Evolutionary conservation across 1,140 invertebrate genomes (phyloP).

Genomic region (Sipha flava): DNA sequence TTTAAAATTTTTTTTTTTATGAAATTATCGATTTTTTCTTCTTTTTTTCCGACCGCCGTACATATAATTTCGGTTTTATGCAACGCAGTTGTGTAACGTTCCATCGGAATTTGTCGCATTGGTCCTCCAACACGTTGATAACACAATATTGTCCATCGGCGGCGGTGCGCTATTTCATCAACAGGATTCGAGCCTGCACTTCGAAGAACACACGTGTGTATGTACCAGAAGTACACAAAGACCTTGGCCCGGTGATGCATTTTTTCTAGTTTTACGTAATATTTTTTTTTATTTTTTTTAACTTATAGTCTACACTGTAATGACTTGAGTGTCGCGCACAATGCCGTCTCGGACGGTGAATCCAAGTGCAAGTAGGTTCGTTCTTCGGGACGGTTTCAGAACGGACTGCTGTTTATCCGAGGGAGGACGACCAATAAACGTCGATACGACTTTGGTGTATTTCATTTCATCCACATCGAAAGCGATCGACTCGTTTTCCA

Average conservation of each 20-base stretch:
- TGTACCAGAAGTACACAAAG: not conserved
- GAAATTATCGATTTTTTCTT: not conserved
- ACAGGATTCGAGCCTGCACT: not conserved
- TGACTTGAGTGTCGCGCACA: too few species aligned
- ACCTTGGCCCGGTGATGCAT: constrained; percentile 1
- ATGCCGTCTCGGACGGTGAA: too few species aligned
- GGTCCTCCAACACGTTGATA: not conserved
- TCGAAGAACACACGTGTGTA: too few species aligned
- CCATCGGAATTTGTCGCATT: not conserved
- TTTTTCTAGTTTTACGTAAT: not conserved
- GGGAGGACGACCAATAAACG: too few species aligned
- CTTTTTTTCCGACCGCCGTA: not conserved
- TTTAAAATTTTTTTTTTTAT: not conserved
- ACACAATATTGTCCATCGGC: too few species aligned
- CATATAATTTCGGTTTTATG: not conserved
- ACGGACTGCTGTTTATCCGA: too few species aligned
- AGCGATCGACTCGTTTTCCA: too few species aligned
- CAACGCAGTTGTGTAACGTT: not conserved
- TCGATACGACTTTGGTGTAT: too few species aligned
- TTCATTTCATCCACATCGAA: too few species aligned
- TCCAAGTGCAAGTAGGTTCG: too few species aligned
- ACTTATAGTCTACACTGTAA: not conserved
- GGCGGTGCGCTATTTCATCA: not conserved
- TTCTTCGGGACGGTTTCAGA: too few species aligned
- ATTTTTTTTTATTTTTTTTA: too few species aligned